Evolutionary conservation across 1,140 invertebrate species (phyloP).

Genomic region (Acyrthosiphon pisum): DNA sequence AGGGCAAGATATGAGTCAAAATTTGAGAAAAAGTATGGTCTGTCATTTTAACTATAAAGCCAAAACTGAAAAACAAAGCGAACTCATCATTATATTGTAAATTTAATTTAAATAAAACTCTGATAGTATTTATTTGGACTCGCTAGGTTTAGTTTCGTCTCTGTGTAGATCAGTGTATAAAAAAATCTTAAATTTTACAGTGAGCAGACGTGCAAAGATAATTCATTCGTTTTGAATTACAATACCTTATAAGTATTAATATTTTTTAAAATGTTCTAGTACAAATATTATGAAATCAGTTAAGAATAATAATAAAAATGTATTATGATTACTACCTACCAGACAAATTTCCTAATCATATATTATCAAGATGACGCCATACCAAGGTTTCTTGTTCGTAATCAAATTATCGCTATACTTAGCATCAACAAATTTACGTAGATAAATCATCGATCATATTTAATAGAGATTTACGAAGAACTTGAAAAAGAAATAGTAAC

Average conservation of each 20-base stretch:
- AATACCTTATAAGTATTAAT: background rate
- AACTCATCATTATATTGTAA: background rate
- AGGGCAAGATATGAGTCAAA: too few species aligned
- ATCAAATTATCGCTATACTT: background rate
- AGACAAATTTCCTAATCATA: conserved; percentile 1
- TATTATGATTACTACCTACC: background rate
- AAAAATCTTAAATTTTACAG: background rate
- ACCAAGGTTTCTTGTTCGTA: background rate
- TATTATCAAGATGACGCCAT: background rate
- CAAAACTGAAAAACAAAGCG: too few species aligned
- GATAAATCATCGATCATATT: background rate
- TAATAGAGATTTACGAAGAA: background rate
- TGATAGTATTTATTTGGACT: background rate
- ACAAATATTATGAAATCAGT: too few species aligned
- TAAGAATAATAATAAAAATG: background rate
- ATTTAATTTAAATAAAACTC: background rate
- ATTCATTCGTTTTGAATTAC: background rate
- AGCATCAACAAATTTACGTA: background rate
- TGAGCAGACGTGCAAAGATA: background rate
- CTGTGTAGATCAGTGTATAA: background rate
- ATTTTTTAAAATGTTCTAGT: background rate
- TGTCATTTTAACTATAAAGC: too few species aligned
- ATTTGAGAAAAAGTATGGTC: too few species aligned
- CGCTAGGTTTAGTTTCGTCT: background rate
- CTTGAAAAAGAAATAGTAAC: background rate